phyloP scores from a whole-genome alignment of 2,797 vertebrate genomes.

The Ptychadena robeensis region DNA sequence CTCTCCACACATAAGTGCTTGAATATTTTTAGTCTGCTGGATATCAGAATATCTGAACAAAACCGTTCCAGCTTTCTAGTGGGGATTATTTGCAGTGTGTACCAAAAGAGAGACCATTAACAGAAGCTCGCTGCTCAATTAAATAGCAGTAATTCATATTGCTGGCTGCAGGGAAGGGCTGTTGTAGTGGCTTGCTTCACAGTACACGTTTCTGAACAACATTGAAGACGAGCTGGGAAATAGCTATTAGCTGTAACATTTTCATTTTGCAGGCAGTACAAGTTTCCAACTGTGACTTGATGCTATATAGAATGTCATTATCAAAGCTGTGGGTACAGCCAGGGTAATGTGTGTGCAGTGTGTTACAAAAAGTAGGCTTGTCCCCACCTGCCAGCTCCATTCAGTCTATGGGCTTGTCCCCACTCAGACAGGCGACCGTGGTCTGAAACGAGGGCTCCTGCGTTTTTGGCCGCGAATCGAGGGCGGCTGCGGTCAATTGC shows the following conservation, averaged over 20 bases:
- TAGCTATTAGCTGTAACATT: neutral
- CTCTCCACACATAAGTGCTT: slow-evolving; percentile 28
- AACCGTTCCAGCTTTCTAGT: slow-evolving; percentile 9
- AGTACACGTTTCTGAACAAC: neutral
- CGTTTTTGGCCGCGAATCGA: too few relatives aligned
- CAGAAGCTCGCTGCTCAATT: slow-evolving; percentile 37
- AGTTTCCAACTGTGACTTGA: too few relatives aligned
- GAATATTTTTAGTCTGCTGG: slow-evolving; percentile 45
- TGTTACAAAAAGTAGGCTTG: too few relatives aligned
- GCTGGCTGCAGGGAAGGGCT: neutral
- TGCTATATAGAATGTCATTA: too few relatives aligned
- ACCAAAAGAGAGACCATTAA: slow-evolving; percentile 37
- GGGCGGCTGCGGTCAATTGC: too few relatives aligned
- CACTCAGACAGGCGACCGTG: too few relatives aligned
- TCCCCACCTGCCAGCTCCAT: too few relatives aligned
- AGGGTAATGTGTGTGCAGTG: too few relatives aligned
- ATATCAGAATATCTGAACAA: slow-evolving; percentile 40
- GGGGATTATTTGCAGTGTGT: slow-evolving; percentile 25
- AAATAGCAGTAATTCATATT: slow-evolving; percentile 34
- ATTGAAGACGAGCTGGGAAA: neutral
- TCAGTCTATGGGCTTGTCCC: too few relatives aligned
- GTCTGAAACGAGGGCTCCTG: too few relatives aligned
- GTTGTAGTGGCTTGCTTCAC: neutral
- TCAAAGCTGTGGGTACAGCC: too few relatives aligned
- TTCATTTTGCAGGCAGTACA: too few relatives aligned